Base-by-base conservation (phyloP, 2,797 vertebrate genomes). In the Phoebastria nigripes region DNA sequence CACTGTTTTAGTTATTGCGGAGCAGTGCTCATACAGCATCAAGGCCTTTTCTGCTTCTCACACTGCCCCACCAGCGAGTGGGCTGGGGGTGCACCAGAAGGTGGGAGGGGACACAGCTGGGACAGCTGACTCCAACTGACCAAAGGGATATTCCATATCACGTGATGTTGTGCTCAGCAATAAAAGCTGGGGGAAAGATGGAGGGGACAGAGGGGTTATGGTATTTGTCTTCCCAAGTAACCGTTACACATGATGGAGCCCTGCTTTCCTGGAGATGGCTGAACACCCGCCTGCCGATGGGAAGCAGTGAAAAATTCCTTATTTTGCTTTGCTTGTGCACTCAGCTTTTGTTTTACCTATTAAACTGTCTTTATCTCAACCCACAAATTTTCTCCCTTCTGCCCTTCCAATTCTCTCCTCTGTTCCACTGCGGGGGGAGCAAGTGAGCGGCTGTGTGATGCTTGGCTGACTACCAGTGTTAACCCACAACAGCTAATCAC, bases 161-260 rank as follows among this genome's bases (percentile, higher is more conserved):
- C 3, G 7, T 12, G 15, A 61, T 8, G 8, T 35, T 12, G 1
- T 46, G 39, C 9, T 31, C 35, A 51, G n/a, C 29, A 70, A 39
- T 29, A 39, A 70, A 86, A 81, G 0, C 11, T 55, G n/a, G 3
- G 4, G 15, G 16, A 70, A 81, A 7, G 10, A 72, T n/a, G 5
- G 33, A 73, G 1, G 15, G 12, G 17, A 26, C 4, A 1, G 28
- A 47, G 16, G 8, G 10, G 20, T 54, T n/a, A 29, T 6, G 2
- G 2, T 7, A 25, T 69, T 69, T 66, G 12, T 70, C 62, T 70
- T 71, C 49, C 28, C 28, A 89, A 71, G 5, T 47, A 26, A 51
- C 11, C 0, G 0, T n/a, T 58, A 17, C 0, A 3, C 0, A 0
- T 26, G 22, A 37, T 0, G 2, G 20, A 90, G 20, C 9, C 14